phyloP scores from a whole-genome alignment of 2,797 vertebrate species.

The Siniperca undulata region DNA sequence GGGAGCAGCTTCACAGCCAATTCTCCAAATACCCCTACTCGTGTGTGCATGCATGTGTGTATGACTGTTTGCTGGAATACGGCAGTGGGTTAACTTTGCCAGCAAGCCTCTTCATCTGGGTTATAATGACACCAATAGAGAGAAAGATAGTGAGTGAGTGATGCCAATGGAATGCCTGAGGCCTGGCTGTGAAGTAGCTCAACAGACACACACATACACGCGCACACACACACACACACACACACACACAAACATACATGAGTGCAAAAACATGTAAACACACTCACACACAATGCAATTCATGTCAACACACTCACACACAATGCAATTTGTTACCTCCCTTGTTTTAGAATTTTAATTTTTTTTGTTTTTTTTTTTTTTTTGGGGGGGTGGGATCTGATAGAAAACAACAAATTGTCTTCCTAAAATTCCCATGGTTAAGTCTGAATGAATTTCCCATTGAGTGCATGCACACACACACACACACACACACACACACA shows the following conservation, averaged over 20 bases:
- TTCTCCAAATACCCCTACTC: conserved; percentile 59
- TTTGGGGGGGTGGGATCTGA: conserved; percentile 29
- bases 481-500: too few species aligned
- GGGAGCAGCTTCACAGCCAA: conserved; percentile 68
- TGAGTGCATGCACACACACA: conserved; percentile 11
- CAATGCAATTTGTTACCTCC: conserved; percentile 22
- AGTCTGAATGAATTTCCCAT: conserved; percentile 50
- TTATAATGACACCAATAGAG: conserved; percentile 28
- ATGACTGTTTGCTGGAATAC: conserved; percentile 53
- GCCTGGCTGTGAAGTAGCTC: conserved; percentile 15
- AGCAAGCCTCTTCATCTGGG: conserved; percentile 50
- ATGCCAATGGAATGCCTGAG: conserved; percentile 16
- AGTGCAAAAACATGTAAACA: neutral
- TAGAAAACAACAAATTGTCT: conserved; percentile 52
- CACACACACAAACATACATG: neutral
- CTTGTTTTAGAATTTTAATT: conserved; percentile 38
- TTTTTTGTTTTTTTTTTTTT: too few species aligned
- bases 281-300: conserved; percentile 12
- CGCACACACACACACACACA: conserved; percentile 15
- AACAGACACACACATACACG: conserved; percentile 1
- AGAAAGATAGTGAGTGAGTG: conserved; percentile 15
- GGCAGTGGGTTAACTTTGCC: conserved; percentile 50
- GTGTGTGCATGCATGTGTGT: conserved; percentile 30
- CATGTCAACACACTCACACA: conserved; percentile 7
- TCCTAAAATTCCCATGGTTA: conserved; percentile 30